These are phyloP conservation scores for Recurvirostra avosetta DNA, from an alignment of 2,113 vertebrate species.

Conservation along the genomic window DNA sequence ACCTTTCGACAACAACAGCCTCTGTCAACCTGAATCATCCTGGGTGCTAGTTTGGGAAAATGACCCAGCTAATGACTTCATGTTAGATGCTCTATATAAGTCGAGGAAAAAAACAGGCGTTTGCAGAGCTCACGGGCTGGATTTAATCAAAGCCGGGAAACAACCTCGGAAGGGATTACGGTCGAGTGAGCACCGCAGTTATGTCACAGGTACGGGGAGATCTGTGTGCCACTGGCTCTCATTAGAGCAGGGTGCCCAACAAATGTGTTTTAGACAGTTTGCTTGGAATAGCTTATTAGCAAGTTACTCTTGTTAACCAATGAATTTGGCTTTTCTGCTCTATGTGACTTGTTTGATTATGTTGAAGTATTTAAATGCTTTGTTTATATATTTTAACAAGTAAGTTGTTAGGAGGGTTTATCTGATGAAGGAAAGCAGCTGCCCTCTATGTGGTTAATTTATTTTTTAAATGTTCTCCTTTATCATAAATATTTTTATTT, in stretches of 20 bases:
- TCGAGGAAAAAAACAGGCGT: slow-evolving; percentile 38
- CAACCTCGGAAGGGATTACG: not conserved
- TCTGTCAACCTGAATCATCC: slow-evolving; percentile 23
- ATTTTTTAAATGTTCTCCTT: not conserved
- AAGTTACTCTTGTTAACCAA: not conserved
- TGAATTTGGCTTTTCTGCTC: not conserved
- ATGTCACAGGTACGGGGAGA: slow-evolving; percentile 88
- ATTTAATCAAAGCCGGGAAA: not conserved
- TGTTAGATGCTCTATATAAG: slow-evolving; percentile 67
- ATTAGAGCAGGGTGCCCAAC: not conserved
- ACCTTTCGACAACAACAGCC: slow-evolving; percentile 20
- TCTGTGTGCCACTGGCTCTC: not conserved
- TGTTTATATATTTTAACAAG: not conserved
- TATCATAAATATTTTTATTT: not conserved
- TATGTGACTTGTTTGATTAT: not conserved
- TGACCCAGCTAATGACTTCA: slow-evolving; percentile 60
- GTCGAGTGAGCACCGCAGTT: not conserved
- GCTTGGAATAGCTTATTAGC: not conserved
- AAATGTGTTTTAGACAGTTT: not conserved
- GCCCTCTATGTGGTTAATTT: not conserved
- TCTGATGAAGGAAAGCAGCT: not conserved
- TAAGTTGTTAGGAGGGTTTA: not conserved
- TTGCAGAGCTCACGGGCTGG: slow-evolving; percentile 49
- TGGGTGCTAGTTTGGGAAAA: slow-evolving; percentile 62
- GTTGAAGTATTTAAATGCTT: not conserved